Base-by-base conservation (phyloP, 30 jellyfish, hydroid and myxozoan genomes). In the Pelagia noctiluca region DNA sequence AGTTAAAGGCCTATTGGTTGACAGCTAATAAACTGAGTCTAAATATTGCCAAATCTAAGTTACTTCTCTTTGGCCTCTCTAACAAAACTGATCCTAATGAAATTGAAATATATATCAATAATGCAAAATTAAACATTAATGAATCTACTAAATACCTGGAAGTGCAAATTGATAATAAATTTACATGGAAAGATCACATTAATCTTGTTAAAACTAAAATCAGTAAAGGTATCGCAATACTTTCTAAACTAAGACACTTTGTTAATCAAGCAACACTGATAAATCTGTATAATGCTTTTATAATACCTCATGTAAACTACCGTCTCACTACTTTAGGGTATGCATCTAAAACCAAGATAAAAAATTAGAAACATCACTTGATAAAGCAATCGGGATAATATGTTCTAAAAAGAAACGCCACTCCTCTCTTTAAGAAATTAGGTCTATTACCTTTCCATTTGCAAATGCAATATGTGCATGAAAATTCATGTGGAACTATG, bases 171-270 rank as follows among this genome's bases (percentile, higher is more conserved):
- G 86, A 75, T 30, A 47, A 74, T 31, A 74, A 74, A 50, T 50
- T 74, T 7, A 13, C 75, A 30, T 74, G 86, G 86, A 48, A 47
- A 74, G 81, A 46, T 74, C 81, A 74, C 38, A 35, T 66, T 19
- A 26, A 24, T 10, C 75, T 12, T 32, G 29, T 36, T 10, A 32
- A 42, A 13, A 29, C 19, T 19, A 71, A 42, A 36, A 47, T 71
- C 24, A 7, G 21, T 7, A 36, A 71, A 71, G 84, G 84, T 13
- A 71, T 71, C 21, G 84, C 78, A 21, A 71, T 71, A 13, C 28
- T 71, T 0, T 30, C 50, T 37, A 37, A 37, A 16, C 0, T 71
- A 8, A 71, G 54, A 36, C 75, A 0, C 29, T 47, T 30, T 23
- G 42, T 37, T 19, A 0, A 77, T 12, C 13, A 35, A 0, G 30